Evolutionary conservation across 1,140 invertebrate genomes (phyloP), one percentile per base, ranked within the genome.

Genomic region (Heterodera schachtii): DNA sequence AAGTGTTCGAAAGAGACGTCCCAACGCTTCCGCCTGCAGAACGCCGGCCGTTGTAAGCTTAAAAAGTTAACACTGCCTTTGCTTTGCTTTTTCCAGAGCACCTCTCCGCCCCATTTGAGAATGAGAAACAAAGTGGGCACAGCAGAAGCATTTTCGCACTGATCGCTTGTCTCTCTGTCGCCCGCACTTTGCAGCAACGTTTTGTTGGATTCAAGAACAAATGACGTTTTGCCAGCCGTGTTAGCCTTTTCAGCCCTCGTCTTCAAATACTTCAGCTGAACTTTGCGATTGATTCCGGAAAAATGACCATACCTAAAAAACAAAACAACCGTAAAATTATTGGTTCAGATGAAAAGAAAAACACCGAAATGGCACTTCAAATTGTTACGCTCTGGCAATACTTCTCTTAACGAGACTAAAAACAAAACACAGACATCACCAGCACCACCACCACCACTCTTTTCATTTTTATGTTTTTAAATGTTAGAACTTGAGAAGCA

Each of bases 211-310:
- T 64, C 47, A 31, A 52, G 21, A 31, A 44, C 64, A 71, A 49
- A 41, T 7, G 79, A 19, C 75, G 11, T n/a, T 21, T 49, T 49
- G 64, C 75, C 16, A n/a, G 19, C 73, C 41, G 19, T 75, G 21
- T 5, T 66, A 3, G n/a, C 44, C 60, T 89, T 87, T 41, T 69
- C 49, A 44, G 86, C 79, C 73, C 81, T 84, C 73, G 83, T 79
- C 60, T 97, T 97, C 91, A 98, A 96, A 91, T 99, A 99, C 91
- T 99, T 99, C 92, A 99, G 94, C 92, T 99, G 98, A 64, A 99
- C 96, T 92, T 99, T 99, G 73, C 98, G 93, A 93, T 99, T 99
- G 83, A 99, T 99, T 21, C 98, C 98, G 66, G 96, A 98, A 92
- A 99, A 99, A 92, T 99, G 96, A 0, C 98, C 97, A 91, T 99